These are phyloP conservation scores for Tiaroga cobitis DNA, from an alignment of 2,797 vertebrate genomes.

Conservation along the genomic window DNA sequence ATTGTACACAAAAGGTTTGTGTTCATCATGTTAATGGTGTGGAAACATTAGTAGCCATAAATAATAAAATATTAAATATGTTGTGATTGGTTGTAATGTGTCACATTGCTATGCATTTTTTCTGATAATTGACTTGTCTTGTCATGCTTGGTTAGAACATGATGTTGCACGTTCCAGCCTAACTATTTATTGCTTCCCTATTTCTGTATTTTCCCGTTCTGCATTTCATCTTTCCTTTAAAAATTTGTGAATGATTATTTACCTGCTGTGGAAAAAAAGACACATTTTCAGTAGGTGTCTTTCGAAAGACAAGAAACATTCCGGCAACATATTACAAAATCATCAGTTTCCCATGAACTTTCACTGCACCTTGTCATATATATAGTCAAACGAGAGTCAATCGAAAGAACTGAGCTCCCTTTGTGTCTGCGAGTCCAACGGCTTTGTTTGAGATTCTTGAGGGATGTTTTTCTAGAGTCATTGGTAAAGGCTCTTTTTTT, in stretches of 20 bases:
- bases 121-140: not conserved
- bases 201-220: conserved; percentile 10
- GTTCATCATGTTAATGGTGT: not conserved
- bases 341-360: conserved; percentile 41
- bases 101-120: not conserved
- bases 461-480: conserved; percentile 50
- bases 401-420: conserved; percentile 45
- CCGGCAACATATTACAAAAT: conserved; percentile 34
- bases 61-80: not conserved
- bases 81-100: not conserved
- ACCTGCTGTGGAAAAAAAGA: conserved; percentile 21
- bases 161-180: not conserved
- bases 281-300: not conserved
- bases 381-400: conserved; percentile 47
- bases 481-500: conserved; percentile 44
- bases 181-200: not conserved
- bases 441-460: conserved; percentile 55
- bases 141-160: not conserved
- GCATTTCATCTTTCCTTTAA: not conserved
- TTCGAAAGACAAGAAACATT: conserved; percentile 29
- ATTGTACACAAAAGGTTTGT: not conserved
- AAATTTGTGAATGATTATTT: not conserved
- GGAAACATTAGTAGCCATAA: not conserved
- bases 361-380: conserved; percentile 53
- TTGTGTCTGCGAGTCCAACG: conserved; percentile 52